Conservation (phyloP, 2,888 invertebrate genomes). For the Sphinx pinastri region DNA sequence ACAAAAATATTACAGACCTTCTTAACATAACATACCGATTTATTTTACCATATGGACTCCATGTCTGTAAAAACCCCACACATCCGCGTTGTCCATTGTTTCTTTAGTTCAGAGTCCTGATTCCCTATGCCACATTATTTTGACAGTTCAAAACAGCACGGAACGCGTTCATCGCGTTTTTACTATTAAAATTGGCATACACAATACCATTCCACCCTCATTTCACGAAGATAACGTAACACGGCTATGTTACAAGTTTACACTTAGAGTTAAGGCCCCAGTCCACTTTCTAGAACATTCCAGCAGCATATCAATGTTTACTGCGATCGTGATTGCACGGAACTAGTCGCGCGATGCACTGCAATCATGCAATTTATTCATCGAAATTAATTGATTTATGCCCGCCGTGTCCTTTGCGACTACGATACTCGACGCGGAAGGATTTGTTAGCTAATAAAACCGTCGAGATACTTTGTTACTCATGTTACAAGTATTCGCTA, state of each 20-base stretch:
- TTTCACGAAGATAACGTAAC: too few species aligned
- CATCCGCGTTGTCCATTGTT: not conserved
- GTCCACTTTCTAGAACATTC: constrained; percentile 1
- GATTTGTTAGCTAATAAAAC: constrained; percentile 57
- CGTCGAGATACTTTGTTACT: not conserved
- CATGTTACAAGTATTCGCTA: not conserved
- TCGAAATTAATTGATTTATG: constrained; percentile 82
- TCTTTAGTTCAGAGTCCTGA: not conserved
- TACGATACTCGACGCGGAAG: constrained; percentile 20
- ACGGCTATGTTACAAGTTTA: too few species aligned
- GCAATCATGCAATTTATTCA: constrained; percentile 71
- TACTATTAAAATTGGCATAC: too few species aligned
- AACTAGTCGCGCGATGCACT: constrained; percentile 48
- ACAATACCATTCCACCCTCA: too few species aligned
- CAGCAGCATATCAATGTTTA: not conserved
- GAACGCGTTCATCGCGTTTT: too few species aligned
- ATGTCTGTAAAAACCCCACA: too few species aligned
- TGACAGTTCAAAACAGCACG: too few species aligned
- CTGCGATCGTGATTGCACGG: constrained; percentile 32
- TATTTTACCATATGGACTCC: not conserved
- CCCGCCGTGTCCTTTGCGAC: constrained; percentile 59
- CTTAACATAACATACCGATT: too few species aligned
- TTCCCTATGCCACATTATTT: too few species aligned
- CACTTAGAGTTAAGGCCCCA: too few species aligned
- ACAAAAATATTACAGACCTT: too few species aligned